A percentile compares a stretch with the other conserved stretches of the same genome.
Evolutionary conservation across 2,888 invertebrate species (phyloP).

Genomic region (Agrenia bidenticulata): DNA sequence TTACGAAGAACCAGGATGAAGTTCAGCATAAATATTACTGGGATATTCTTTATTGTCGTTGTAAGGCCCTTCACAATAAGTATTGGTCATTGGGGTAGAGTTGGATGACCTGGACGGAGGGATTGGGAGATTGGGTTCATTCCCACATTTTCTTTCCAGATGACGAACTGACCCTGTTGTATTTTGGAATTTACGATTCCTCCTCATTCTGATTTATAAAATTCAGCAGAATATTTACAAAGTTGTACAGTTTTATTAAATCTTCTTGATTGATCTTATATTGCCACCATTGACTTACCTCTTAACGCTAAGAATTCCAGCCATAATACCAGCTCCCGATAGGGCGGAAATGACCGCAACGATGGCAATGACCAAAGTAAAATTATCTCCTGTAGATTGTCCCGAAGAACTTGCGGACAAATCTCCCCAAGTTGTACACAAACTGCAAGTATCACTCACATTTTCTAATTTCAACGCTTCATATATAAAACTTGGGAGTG

Average conservation of each 20-base stretch:
- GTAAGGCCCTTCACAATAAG: conserved; percentile 48
- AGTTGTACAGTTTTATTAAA: neutral
- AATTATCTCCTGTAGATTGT: conserved; percentile 13
- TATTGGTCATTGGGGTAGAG: conserved; percentile 37
- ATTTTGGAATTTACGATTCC: conserved; percentile 33
- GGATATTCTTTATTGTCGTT: conserved; percentile 31
- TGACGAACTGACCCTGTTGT: conserved; percentile 37
- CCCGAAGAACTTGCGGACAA: conserved; percentile 25
- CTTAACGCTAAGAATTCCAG: conserved; percentile 39
- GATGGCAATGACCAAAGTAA: conserved; percentile 48
- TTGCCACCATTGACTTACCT: conserved; percentile 24
- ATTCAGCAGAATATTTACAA: neutral
- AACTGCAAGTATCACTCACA: conserved; percentile 36
- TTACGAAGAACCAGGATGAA: conserved; percentile 37
- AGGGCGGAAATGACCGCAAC: conserved; percentile 50
- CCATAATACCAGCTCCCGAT: conserved; percentile 48
- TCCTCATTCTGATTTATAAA: conserved; percentile 27
- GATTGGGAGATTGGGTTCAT: conserved; percentile 26
- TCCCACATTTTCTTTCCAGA: conserved; percentile 39
- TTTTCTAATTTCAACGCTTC: conserved; percentile 24
- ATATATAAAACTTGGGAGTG: conserved; percentile 35
- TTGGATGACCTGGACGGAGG: conserved; percentile 31
- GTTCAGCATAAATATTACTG: conserved; percentile 44
- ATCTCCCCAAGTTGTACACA: conserved; percentile 44
- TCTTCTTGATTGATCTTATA: neutral